A percentile compares a stretch with the other conserved stretches of the same genome.
phyloP scores from a whole-genome alignment of 2,888 invertebrate genomes.

The Drosophila robusta region DNA sequence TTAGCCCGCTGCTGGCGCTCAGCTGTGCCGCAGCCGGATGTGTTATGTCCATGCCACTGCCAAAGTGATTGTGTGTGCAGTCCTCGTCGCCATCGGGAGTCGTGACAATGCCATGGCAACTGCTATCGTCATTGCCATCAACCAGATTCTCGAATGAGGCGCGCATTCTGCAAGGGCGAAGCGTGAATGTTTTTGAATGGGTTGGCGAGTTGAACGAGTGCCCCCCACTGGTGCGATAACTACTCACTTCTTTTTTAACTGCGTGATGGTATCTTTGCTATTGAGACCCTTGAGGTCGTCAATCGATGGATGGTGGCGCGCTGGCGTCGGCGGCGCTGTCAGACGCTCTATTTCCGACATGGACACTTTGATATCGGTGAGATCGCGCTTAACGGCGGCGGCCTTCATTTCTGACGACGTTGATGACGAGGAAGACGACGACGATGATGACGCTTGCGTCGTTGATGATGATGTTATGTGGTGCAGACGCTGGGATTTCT shows the following conservation, averaged over 20 bases:
- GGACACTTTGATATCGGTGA: constrained; percentile 89
- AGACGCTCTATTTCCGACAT: constrained; percentile 90
- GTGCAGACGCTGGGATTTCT: constrained; percentile 84
- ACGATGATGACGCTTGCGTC: constrained; percentile 84
- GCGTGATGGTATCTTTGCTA: constrained; percentile 81
- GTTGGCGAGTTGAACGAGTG: too few species aligned
- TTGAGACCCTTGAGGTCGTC: constrained; percentile 82
- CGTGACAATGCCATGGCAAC: constrained; percentile 87
- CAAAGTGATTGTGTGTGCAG: constrained; percentile 82
- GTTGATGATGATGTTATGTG: constrained; percentile 84
- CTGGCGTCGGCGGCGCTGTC: constrained; percentile 33
- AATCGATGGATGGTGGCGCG: constrained; percentile 75
- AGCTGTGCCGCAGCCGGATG: constrained; percentile 84
- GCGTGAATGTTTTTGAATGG: too few species aligned
- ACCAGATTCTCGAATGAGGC: constrained; percentile 93
- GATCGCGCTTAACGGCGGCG: constrained; percentile 92
- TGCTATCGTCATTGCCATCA: constrained; percentile 88
- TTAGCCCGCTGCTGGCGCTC: constrained; percentile 83
- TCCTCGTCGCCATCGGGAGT: constrained; percentile 92
- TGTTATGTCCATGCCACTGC: constrained; percentile 77
- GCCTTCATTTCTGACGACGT: constrained; percentile 91
- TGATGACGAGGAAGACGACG: constrained; percentile 85
- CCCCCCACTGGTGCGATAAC: background rate
- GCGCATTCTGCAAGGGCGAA: constrained; percentile 86
- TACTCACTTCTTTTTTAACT: constrained; percentile 82